Evolutionary conservation across 2,113 vertebrate species (phyloP), one percentile per base, ranked within the genome.

Genomic region (Campylomormyrus tamandua): DNA sequence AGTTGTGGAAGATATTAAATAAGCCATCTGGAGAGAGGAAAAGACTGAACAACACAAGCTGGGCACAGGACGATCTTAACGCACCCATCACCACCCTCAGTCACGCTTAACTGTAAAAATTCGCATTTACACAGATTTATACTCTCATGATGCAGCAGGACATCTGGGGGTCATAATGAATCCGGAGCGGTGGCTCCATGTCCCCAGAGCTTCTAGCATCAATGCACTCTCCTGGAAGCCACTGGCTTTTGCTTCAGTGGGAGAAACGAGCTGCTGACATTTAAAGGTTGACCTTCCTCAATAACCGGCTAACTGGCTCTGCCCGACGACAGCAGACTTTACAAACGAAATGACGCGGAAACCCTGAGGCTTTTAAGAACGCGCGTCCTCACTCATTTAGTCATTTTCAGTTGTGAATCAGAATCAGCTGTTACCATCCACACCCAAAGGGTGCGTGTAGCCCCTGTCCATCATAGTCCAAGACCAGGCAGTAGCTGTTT

Each of bases 131-230:
- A 49, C 83, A 86, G 11, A 27, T 50, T 86, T 49, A 27, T 50
- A 50, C n/a, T 77, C 21, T n/a, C 24, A 85, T 27, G 46, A 50
- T 85, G 45, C 42, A 48, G 42, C 46, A 49, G 83, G 83, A 19
- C 48, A 86, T 50, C 21, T 17, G 45, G 45, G 48, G 24, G 46
- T 24, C 46, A 27, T 86, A 86, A 86, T 86, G 46, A 86, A 50
- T 24, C 83, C 7, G 10, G 11, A 13, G 83, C 49, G 11, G n/a
- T 0, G 46, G 21, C 48, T 27, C 21, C 21, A 86, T 31, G 24
- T 86, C 48, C 83, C 46, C 46, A 86, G 45, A 86, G 83, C 83
- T 50, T 50, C 49, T 50, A 85, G 83, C n/a, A 85, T 85, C 83
- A 27, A 50, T n/a, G n/a, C 13, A 49, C 83, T 85, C 49, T 50